phyloP scores from a whole-genome alignment of 2,113 vertebrate genomes.

The Chamaea fasciata region DNA sequence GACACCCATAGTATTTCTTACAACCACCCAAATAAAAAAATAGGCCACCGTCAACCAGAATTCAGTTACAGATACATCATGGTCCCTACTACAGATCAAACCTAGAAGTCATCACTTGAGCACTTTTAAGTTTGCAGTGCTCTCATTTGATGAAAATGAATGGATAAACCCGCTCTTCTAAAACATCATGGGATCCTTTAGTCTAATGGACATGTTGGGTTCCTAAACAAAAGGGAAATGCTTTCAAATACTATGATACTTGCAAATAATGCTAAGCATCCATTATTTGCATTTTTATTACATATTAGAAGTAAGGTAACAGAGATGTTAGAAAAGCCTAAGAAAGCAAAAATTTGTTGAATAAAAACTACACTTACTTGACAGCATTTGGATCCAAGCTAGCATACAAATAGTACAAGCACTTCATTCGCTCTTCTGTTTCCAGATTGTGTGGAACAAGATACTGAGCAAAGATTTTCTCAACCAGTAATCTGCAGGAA shows the following conservation, averaged over 20 bases:
- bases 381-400: constrained; percentile 98
- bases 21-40: not conserved
- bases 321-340: not conserved
- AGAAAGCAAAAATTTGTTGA: not conserved
- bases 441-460: constrained; percentile 98
- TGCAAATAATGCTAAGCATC: not conserved
- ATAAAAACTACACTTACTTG: constrained; percentile 83
- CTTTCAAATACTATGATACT: not conserved
- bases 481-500: constrained; percentile 86
- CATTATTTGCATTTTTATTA: not conserved
- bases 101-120: not conserved
- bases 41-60: not conserved
- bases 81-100: not conserved
- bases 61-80: not conserved
- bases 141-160: not conserved
- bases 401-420: constrained; percentile 98
- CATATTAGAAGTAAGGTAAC: not conserved
- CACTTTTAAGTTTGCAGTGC: not conserved
- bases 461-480: constrained; percentile 99
- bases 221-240: not conserved
- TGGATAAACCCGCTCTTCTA: not conserved
- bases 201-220: fast-evolving
- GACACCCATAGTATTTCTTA: not conserved
- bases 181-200: not conserved
- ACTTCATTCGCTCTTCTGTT: constrained; percentile 99